Percentiles rank a stretch among this genome's conserved stretches.
phyloP scores from a whole-genome alignment of 2,797 vertebrate genomes.

The Chiroxiphia lanceolata region DNA sequence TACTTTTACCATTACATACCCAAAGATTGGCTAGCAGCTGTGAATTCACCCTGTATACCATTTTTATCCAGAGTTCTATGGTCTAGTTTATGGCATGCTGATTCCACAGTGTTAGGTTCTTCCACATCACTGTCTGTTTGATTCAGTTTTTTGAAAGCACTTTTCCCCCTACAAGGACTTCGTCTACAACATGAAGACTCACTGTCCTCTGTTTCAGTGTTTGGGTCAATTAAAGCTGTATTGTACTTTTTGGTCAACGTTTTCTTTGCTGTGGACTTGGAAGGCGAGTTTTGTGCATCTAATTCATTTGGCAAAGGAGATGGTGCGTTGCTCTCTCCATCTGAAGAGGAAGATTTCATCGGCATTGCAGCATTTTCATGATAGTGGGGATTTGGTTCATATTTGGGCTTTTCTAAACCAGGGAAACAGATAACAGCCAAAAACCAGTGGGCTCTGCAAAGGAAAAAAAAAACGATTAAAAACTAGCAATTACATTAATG shows the following conservation, averaged over 20 bases:
- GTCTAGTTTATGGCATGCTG: slow-evolving; percentile 71
- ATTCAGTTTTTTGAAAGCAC: slow-evolving; percentile 73
- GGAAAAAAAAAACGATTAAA: not conserved
- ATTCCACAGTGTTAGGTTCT: slow-evolving; percentile 69
- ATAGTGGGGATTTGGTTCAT: slow-evolving; percentile 85
- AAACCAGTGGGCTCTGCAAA: slow-evolving; percentile 95
- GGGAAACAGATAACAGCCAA: slow-evolving; percentile 97
- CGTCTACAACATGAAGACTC: slow-evolving; percentile 61
- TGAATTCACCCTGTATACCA: slow-evolving; percentile 76
- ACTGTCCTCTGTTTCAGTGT: slow-evolving; percentile 71
- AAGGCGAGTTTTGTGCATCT: slow-evolving; percentile 74
- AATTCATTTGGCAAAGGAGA: slow-evolving; percentile 79
- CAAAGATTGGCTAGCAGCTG: slow-evolving; percentile 72
- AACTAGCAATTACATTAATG: not conserved
- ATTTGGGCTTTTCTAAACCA: slow-evolving; percentile 83
- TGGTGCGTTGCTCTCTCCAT: slow-evolving; percentile 74
- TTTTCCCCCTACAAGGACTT: slow-evolving; percentile 70
- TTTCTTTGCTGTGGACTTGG: slow-evolving; percentile 74
- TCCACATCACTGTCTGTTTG: slow-evolving; percentile 71
- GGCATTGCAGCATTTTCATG: slow-evolving; percentile 72
- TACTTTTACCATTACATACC: slow-evolving; percentile 69
- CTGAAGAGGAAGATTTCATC: slow-evolving; percentile 61
- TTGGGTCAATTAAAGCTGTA: slow-evolving; percentile 68
- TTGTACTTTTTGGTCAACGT: slow-evolving; percentile 74
- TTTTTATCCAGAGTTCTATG: slow-evolving; percentile 71